Conservation (phyloP, 1,140 invertebrate species). For the Leptonema lineaticorne region DNA sequence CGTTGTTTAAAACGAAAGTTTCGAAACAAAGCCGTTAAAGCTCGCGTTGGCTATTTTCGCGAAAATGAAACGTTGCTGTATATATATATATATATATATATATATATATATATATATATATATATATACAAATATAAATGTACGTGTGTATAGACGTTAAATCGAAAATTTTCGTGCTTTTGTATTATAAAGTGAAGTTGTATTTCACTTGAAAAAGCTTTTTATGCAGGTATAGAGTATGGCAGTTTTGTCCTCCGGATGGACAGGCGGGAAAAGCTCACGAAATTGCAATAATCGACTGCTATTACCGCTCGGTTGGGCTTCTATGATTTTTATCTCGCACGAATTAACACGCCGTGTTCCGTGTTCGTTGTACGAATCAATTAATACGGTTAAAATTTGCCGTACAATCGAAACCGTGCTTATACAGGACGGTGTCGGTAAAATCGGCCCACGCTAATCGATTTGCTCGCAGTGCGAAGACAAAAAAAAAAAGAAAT, state of each 20-base stretch:
- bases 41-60: background rate
- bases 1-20: no score
- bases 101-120: background rate
- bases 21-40: no score
- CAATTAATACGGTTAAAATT: conserved; percentile 31
- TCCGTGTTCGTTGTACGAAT: conserved; percentile 26
- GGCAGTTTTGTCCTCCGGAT: no score
- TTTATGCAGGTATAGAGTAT: no score
- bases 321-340: conserved; percentile 42
- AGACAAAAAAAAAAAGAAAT: no score
- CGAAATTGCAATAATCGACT: conserved; percentile 41
- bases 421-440: no score
- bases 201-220: no score
- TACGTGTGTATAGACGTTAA: background rate
- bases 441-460: no score
- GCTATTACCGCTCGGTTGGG: conserved; percentile 39
- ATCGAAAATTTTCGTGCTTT: conserved; percentile 30
- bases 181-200: no score
- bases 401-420: no score
- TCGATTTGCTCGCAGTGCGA: no score
- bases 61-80: conserved; percentile 14
- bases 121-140: background rate
- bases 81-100: background rate
- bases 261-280: no score
- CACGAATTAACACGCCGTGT: conserved; percentile 39